Evolutionary conservation across 2,888 invertebrate genomes (phyloP).

Genomic region (Fragum sueziense): DNA sequence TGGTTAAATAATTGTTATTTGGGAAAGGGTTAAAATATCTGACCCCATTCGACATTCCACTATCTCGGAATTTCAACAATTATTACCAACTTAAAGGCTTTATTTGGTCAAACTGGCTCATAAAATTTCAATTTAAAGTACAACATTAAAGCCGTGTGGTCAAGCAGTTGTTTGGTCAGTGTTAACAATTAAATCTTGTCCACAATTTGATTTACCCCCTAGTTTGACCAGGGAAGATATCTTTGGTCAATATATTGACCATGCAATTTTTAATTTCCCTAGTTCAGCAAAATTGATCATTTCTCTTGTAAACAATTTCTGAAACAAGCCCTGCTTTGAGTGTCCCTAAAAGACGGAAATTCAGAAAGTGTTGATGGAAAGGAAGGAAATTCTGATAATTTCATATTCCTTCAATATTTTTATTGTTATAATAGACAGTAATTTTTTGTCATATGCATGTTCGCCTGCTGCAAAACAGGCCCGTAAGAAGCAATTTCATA

Average conservation of each 20-base stretch:
- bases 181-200: slow-evolving; percentile 5
- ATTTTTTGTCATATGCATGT: too few species aligned
- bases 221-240: background rate
- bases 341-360: too few species aligned
- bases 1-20: too few species aligned
- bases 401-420: too few species aligned
- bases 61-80: slow-evolving; percentile 13
- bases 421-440: too few species aligned
- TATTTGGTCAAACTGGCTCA: slow-evolving; percentile 12
- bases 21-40: background rate
- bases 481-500: too few species aligned
- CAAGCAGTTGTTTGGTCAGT: slow-evolving; percentile 10
- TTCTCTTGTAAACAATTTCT: background rate
- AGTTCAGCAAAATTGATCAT: background rate
- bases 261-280: background rate
- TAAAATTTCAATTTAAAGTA: slow-evolving; percentile 3
- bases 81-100: slow-evolving; percentile 12
- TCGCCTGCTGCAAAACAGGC: too few species aligned
- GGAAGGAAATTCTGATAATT: background rate
- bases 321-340: background rate
- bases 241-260: background rate
- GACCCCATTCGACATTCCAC: slow-evolving; percentile 5
- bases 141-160: slow-evolving; percentile 3
- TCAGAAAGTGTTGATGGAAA: background rate
- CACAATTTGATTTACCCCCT: slow-evolving; percentile 16